Percentiles rank a stretch among this genome's conserved stretches.
phyloP scores from a whole-genome alignment of 1,140 invertebrate genomes.

The Caenorhabditis inopinata region DNA sequence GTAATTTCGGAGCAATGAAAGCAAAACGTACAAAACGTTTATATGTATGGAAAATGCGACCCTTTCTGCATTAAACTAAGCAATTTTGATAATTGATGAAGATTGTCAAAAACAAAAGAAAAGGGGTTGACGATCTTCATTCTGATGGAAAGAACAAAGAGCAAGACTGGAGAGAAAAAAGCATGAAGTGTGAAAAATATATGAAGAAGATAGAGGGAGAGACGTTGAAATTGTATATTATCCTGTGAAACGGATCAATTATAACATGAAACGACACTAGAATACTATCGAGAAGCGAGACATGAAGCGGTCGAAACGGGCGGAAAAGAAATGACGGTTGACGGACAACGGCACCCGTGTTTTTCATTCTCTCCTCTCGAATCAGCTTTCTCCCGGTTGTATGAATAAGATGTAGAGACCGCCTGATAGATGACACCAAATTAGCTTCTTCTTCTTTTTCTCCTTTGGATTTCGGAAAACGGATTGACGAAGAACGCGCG shows the following conservation, averaged over 20 bases:
- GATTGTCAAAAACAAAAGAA: no score
- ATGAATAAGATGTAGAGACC: background rate
- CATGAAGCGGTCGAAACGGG: background rate
- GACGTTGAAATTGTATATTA: constrained; percentile 29
- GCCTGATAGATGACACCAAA: constrained; percentile 32
- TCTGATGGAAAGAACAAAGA: background rate
- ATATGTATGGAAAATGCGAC: no score
- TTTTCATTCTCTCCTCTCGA: background rate
- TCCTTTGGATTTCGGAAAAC: background rate
- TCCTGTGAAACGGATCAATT: constrained; percentile 22
- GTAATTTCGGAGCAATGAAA: no score
- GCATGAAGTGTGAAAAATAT: constrained; percentile 3
- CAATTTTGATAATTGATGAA: no score
- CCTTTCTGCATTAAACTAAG: no score
- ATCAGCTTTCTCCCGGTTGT: background rate
- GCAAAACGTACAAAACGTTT: no score
- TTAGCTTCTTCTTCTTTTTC: constrained; percentile 8
- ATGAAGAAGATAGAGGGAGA: background rate
- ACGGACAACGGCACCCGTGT: background rate
- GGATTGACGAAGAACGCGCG: constrained; percentile 6
- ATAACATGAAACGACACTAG: constrained; percentile 20
- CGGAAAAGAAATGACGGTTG: background rate
- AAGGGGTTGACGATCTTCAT: no score
- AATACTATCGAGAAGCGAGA: background rate
- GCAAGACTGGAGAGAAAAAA: background rate